Evolutionary conservation across 2,113 vertebrate genomes (phyloP).

Genomic region (Baryphthengus martii): DNA sequence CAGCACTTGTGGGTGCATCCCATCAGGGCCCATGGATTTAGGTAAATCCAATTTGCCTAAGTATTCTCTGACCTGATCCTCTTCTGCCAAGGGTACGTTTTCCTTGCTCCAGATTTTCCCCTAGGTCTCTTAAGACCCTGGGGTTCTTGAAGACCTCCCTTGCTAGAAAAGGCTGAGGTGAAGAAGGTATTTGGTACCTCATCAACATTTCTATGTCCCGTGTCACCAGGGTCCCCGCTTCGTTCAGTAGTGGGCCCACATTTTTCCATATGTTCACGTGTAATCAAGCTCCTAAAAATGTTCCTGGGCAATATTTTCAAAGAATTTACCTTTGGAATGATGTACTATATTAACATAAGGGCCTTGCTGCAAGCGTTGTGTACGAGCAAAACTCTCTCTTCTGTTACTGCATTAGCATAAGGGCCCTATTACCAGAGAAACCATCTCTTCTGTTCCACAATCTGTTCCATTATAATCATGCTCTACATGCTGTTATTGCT

Average conservation of each 20-base stretch:
- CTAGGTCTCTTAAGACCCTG: neutral
- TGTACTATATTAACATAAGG: neutral
- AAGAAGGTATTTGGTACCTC: neutral
- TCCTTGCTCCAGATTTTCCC: neutral
- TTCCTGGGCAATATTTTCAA: neutral
- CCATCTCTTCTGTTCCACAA: slow-evolving; percentile 26
- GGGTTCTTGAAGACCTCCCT: neutral
- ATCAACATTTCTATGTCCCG: neutral
- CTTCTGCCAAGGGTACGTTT: neutral
- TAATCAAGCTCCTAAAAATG: neutral
- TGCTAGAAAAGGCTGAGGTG: neutral
- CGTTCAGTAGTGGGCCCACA: neutral
- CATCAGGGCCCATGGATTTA: neutral
- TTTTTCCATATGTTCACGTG: neutral
- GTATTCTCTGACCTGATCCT: neutral
- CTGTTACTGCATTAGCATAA: slow-evolving; percentile 22
- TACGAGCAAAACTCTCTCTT: neutral
- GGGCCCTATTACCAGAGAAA: slow-evolving; percentile 11
- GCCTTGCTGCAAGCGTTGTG: neutral
- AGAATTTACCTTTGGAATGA: neutral
- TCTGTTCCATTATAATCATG: slow-evolving; percentile 42
- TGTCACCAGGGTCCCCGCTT: neutral
- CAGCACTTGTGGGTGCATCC: too few relatives aligned
- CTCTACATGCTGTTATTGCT: slow-evolving; percentile 20
- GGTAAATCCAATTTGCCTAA: neutral